phyloP scores from a whole-genome alignment of 2,797 vertebrate genomes.

The Arnoldichthys spilopterus region DNA sequence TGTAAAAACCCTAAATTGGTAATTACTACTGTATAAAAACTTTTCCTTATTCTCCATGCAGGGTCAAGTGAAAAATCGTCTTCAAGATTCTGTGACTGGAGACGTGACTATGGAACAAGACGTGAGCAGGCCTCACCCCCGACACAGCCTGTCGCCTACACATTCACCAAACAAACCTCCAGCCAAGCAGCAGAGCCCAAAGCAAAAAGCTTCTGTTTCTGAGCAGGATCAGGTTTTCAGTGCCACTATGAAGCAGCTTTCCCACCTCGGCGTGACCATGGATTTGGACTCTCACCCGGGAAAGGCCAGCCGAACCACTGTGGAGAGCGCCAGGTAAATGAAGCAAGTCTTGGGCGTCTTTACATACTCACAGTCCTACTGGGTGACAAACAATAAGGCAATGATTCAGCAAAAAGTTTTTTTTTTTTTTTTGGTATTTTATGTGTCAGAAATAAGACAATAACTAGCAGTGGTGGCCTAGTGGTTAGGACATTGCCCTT shows the following conservation, averaged over 20 bases:
- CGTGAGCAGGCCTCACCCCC: conserved; percentile 43
- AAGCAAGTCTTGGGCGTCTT: not conserved
- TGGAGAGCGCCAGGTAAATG: conserved; percentile 87
- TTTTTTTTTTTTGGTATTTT: no score
- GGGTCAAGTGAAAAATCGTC: conserved; percentile 86
- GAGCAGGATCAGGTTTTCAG: conserved; percentile 79
- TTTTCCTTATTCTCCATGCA: no score
- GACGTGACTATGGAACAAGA: conserved; percentile 60
- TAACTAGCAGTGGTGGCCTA: no score
- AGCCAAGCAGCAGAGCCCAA: conserved; percentile 57
- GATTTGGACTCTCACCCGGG: conserved; percentile 69
- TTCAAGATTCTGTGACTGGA: conserved; percentile 74
- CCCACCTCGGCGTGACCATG: conserved; percentile 85
- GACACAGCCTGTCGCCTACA: conserved; percentile 42
- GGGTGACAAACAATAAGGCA: not conserved
- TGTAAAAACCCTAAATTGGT: no score
- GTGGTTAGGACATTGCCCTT: no score
- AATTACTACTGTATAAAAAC: no score
- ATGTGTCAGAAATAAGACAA: no score
- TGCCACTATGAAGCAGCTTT: conserved; percentile 86
- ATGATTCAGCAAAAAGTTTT: not conserved
- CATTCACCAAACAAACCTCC: conserved; percentile 52
- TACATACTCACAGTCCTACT: not conserved
- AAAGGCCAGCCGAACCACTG: conserved; percentile 69
- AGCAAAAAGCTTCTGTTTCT: conserved; percentile 45